phyloP scores from a whole-genome alignment of 2,797 vertebrate genomes.

The Alcedo atthis region DNA sequence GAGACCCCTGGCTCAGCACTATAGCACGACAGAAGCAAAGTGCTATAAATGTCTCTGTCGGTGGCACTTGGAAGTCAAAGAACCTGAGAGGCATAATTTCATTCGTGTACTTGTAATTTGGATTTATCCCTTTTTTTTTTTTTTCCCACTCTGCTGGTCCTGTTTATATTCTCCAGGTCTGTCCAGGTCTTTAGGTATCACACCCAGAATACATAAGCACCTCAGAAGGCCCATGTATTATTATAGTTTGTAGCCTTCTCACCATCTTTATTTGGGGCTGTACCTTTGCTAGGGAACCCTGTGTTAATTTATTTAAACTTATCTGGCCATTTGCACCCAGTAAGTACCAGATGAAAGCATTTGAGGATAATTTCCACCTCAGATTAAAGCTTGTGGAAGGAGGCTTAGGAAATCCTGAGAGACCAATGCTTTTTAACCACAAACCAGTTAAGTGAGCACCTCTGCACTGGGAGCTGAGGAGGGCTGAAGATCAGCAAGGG shows the following conservation, averaged over 20 bases:
- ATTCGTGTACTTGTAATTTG: not conserved
- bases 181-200: not conserved
- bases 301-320: not conserved
- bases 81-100: not conserved
- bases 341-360: not conserved
- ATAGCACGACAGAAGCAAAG: not conserved
- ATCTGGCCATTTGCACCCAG: not conserved
- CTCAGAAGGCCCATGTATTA: not conserved
- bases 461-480: not conserved
- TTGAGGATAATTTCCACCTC: not conserved
- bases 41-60: not conserved
- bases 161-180: not conserved
- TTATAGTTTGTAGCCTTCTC: not conserved
- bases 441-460: not conserved
- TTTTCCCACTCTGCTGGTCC: too few species aligned
- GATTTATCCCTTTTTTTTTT: not conserved
- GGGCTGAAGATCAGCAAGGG: not conserved
- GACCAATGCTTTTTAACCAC: not conserved
- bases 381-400: not conserved
- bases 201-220: not conserved
- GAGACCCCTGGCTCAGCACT: not conserved
- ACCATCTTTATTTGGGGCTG: not conserved
- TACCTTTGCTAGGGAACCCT: not conserved
- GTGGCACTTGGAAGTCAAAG: not conserved
- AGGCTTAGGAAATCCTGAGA: not conserved